Conservation (phyloP, 2,113 vertebrate species). For the Progne subis region DNA sequence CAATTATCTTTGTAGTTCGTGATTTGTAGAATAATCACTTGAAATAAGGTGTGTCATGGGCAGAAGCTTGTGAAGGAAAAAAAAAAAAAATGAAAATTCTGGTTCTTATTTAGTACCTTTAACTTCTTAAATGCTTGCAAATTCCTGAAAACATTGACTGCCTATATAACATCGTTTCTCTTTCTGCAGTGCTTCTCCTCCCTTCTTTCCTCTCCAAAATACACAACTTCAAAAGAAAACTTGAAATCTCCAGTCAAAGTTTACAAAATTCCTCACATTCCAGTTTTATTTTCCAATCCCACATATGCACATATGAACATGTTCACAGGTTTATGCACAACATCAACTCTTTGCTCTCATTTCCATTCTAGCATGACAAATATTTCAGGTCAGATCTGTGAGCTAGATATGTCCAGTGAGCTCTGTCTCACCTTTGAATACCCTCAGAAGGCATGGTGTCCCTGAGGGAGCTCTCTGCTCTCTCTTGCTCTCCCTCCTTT, state of each 20-base stretch:
- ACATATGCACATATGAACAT: background rate
- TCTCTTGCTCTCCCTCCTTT: background rate
- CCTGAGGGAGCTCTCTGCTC: background rate
- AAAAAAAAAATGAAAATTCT: background rate
- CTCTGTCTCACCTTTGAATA: background rate
- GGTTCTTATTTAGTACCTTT: conserved; percentile 1
- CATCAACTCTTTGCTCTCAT: background rate
- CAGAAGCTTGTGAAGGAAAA: conserved; percentile 16
- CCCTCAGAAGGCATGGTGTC: background rate
- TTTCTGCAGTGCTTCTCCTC: background rate
- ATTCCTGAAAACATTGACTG: background rate
- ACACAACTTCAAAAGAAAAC: background rate
- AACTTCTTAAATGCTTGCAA: background rate
- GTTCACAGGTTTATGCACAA: background rate
- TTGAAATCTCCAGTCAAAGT: background rate
- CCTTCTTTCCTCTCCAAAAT: background rate
- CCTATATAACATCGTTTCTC: background rate
- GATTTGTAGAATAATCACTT: conserved; percentile 63
- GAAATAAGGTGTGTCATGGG: conserved; percentile 35
- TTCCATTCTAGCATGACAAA: background rate
- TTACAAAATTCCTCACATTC: background rate
- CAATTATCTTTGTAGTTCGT: conserved; percentile 32
- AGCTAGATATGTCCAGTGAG: background rate
- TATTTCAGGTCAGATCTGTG: background rate
- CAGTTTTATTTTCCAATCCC: background rate